Base-by-base conservation (phyloP, 2,113 vertebrate genomes). In the Octodon degus region DNA sequence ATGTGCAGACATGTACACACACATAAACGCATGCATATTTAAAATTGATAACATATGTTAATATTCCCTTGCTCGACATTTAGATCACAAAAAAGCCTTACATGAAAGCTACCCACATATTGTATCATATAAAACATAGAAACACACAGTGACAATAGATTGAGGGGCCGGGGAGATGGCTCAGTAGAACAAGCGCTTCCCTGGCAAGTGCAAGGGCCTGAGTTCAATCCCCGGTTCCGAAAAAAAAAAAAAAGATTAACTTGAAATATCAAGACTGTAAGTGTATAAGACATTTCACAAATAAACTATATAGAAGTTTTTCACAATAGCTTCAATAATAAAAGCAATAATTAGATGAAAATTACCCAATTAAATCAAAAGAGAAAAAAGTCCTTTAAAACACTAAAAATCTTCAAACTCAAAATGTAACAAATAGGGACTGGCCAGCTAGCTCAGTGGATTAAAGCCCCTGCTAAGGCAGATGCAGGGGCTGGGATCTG, bases 341-440 rank as follows among this genome's bases (percentile, higher is more conserved):
- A 95, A 91, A 81, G 58, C 14, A 92, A 53, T 72, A 87, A 60
- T 58, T 67, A 90, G 9, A 92, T 27, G 79, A 93, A 93, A 90
- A 70, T 30, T 85, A 43, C 50, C 13, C 94, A 89, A 89, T 34
- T 90, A 67, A 72, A 62, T 90, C 60, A 92, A 95, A 95, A 40
- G 17, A 81, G 34, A 93, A 95, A 88, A 81, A 3, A 80, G 76
- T 63, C 7, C 67, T 96, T 96, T 53, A 92, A 90, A 72, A 58
- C 2, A 55, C 47, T 63, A 27, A 84, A 77, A 76, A 40, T 47
- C 27, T 62, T 83, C n/a, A 94, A 92, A 89, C 43, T 84, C 30
- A 62, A 79, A 20, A 95, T 94, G 74, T 53, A 80, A 19, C 30
- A 93, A n/a, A n/a, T 62, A 90, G 84, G 55, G 55, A 4, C 55